These are phyloP conservation scores for Synergus umbraculus DNA, from an alignment of 2,888 invertebrate genomes.

Conservation along the genomic window DNA sequence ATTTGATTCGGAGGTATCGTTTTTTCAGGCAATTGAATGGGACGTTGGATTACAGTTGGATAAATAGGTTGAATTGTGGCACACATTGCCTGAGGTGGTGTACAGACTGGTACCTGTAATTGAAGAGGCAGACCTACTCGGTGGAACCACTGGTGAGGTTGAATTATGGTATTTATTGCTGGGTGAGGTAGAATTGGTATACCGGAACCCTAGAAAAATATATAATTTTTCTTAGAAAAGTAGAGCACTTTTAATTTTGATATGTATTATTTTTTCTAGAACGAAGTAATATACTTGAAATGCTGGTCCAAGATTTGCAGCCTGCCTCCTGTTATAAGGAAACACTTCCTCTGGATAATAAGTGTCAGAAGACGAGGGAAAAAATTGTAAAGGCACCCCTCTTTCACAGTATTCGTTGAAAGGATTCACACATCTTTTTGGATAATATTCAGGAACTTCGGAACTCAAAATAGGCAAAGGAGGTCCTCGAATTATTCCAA, in stretches of 20 bases:
- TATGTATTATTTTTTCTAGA: neutral
- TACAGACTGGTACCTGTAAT: conserved; percentile 52
- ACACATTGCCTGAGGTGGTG: conserved; percentile 60
- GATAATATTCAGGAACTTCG: conserved; percentile 74
- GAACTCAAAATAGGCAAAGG: conserved; percentile 60
- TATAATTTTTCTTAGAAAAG: neutral
- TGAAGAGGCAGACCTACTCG: conserved; percentile 61
- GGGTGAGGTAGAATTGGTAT: conserved; percentile 65
- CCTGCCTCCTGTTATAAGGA: conserved; percentile 62
- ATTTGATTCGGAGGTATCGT: conserved; percentile 51
- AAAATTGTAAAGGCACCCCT: conserved; percentile 60
- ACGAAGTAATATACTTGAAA: conserved; percentile 65
- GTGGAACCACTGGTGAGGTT: conserved; percentile 71
- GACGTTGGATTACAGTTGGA: conserved; percentile 65
- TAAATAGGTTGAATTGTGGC: conserved; percentile 65
- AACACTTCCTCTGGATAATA: conserved; percentile 70
- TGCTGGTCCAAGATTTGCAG: conserved; percentile 54
- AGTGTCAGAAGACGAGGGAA: conserved; percentile 63
- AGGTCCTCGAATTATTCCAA: conserved; percentile 42
- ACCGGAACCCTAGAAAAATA: conserved; percentile 60
- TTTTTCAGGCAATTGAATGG: conserved; percentile 61
- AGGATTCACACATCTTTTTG: conserved; percentile 59
- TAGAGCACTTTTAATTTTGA: neutral
- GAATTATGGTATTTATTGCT: conserved; percentile 60
- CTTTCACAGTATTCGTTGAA: conserved; percentile 45